Base-by-base conservation (phyloP, 2,888 invertebrate genomes). In the Petrolisthes cinctipes region DNA sequence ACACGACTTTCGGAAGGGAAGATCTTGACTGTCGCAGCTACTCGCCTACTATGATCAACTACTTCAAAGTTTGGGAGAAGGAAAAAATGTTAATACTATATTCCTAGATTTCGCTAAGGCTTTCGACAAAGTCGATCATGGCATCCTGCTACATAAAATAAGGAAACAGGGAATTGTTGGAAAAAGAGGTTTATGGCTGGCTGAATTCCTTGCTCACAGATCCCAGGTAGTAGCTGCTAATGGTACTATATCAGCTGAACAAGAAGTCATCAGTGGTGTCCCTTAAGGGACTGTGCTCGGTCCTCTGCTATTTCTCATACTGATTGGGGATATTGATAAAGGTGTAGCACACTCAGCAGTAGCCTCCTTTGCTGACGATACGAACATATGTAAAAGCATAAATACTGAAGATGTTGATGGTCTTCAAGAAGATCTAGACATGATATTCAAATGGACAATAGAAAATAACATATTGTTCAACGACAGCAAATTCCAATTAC, bases 101-200 rank as follows among this genome's bases (percentile, higher is more conserved):
- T 68, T 68, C 82, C 51, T 82, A 17, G 51, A 82, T 17, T 82
- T 82, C 20, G 71, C 82, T 7, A 82, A 82, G 71, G 82, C 71
- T 20, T 82, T 82, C n/a, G 71, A 66, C 71, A 82, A 82, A 37
- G 82, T 82, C n/a, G 37, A 82, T 71, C 82, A 82, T 20, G 53
- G 71, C 51, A 23, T 82, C 37, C 66, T 82, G 71, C 54, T 61
- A 4, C 61, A 82, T 20, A 82, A 68, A 20, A 20, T 37, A 20
- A 82, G 51, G n/a, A 7, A 23, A 37, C 82, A 68, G 0, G 71
- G 82, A n/a, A 82, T 82, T 23, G n/a, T 11, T 14, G 82, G 73
- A 68, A 82, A 37, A 82, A 37, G 51, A n/a, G 61, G 61, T 9
- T 0, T 57, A 51, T 82, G 61, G 82, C 57, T 82, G 7, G n/a